Percentiles rank a stretch among this genome's conserved stretches.
Conservation (phyloP, 2,797 vertebrate species). For the Eulemur coronatus region DNA sequence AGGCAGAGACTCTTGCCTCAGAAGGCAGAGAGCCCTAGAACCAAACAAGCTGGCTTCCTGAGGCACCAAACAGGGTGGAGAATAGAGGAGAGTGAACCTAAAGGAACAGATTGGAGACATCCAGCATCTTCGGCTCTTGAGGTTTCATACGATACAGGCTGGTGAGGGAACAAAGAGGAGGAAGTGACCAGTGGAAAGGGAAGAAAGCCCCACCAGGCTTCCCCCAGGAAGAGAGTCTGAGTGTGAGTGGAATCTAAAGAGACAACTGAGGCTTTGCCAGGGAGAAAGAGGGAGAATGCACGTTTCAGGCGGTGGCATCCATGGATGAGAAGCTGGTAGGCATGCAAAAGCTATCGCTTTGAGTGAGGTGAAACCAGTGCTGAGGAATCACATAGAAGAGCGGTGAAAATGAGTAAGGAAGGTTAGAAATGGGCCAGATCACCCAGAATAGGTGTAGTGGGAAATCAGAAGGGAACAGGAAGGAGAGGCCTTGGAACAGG, state of each 20-base stretch:
- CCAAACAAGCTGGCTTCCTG: not conserved
- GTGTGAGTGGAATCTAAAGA: not conserved
- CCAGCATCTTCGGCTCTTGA: not conserved
- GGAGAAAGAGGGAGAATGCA: not conserved
- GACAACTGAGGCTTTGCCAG: not conserved
- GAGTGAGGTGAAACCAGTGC: not conserved
- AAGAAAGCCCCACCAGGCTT: not conserved
- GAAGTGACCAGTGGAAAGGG: not conserved
- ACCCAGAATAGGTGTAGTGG: not conserved
- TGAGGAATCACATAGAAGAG: not conserved
- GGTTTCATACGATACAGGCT: not conserved
- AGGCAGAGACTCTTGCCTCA: not conserved
- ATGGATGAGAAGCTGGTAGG: not conserved
- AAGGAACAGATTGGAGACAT: not conserved
- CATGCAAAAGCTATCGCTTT: not conserved
- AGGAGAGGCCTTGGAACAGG: not conserved
- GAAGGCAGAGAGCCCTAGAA: not conserved
- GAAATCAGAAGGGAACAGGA: not conserved
- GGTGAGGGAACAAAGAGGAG: not conserved
- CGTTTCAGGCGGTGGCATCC: no score
- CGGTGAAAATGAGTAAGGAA: not conserved
- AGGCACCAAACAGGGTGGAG: not conserved
- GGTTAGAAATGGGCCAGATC: not conserved
- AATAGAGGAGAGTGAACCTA: not conserved
- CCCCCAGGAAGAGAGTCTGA: not conserved